A percentile compares a stretch with the other conserved stretches of the same genome.
Evolutionary conservation across 2,888 invertebrate species (phyloP).

Genomic region (Trachelus tabidus): DNA sequence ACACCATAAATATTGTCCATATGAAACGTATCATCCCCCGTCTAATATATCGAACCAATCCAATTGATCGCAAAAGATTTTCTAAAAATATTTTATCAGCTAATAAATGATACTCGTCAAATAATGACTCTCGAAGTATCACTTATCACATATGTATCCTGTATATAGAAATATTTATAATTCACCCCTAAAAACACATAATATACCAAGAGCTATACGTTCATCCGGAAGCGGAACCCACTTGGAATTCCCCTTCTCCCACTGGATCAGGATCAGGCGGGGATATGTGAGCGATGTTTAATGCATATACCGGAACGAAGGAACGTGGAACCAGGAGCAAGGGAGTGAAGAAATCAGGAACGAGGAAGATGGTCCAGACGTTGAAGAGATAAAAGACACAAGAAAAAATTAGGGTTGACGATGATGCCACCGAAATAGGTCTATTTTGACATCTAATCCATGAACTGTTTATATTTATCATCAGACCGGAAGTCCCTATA

Average conservation of each 20-base stretch:
- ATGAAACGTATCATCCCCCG: too few species aligned
- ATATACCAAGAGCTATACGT: background rate
- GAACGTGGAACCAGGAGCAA: conserved; percentile 29
- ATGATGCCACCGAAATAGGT: background rate
- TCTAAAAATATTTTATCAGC: background rate
- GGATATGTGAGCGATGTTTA: conserved; percentile 38
- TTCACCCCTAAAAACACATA: background rate
- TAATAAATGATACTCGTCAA: background rate
- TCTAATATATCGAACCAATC: too few species aligned
- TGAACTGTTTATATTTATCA: background rate
- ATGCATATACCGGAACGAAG: conserved; percentile 39
- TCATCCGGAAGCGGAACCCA: background rate
- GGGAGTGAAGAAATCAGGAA: background rate
- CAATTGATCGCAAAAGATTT: too few species aligned
- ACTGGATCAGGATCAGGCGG: conserved; percentile 26
- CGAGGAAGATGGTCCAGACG: background rate
- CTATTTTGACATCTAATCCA: background rate
- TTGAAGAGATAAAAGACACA: background rate
- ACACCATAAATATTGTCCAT: too few species aligned
- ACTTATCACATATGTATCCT: background rate
- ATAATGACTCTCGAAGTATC: background rate
- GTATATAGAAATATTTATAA: background rate
- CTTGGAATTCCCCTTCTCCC: background rate
- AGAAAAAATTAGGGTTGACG: background rate
- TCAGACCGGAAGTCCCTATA: background rate